Percentiles rank a stretch among this genome's conserved stretches.
Conservation (phyloP, 2,797 vertebrate species). For the Poeciliopsis gracilis region DNA sequence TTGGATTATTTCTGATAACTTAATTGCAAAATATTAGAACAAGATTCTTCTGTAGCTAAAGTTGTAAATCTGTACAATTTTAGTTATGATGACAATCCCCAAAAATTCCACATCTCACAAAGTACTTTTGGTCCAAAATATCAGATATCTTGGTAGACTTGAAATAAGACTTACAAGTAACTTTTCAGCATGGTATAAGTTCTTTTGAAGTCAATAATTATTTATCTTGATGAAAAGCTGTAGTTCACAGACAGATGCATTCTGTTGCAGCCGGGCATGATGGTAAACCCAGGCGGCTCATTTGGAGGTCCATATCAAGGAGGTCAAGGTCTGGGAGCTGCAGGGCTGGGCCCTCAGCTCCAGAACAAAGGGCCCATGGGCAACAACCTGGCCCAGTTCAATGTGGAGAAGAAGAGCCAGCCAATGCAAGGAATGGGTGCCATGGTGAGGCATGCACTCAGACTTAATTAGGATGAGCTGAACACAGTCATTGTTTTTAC, state of each 20-base stretch:
- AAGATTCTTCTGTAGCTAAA: neutral
- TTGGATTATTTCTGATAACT: neutral
- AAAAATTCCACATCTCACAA: too few species aligned
- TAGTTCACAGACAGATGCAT: too few species aligned
- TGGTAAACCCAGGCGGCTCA: constrained; percentile 87
- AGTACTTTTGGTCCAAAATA: too few species aligned
- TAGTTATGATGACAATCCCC: too few species aligned
- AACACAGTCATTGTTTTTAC: neutral
- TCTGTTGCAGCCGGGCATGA: constrained; percentile 90
- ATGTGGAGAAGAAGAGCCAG: constrained; percentile 93
- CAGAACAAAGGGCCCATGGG: constrained; percentile 92
- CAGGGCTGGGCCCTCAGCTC: constrained; percentile 92
- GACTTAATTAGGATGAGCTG: neutral
- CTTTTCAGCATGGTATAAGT: too few species aligned
- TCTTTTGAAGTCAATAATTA: too few species aligned
- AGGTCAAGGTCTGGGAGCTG: constrained; percentile 87
- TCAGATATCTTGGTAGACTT: too few species aligned
- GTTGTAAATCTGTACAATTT: neutral
- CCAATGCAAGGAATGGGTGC: constrained; percentile 89
- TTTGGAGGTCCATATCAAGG: constrained; percentile 91
- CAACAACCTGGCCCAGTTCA: constrained; percentile 91
- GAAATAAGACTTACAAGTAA: too few species aligned
- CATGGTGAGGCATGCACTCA: constrained; percentile 83
- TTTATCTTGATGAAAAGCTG: too few species aligned
- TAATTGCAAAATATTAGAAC: neutral